phyloP scores from a whole-genome alignment of 2,113 vertebrate species.

The Ornithorhynchus anatinus region DNA sequence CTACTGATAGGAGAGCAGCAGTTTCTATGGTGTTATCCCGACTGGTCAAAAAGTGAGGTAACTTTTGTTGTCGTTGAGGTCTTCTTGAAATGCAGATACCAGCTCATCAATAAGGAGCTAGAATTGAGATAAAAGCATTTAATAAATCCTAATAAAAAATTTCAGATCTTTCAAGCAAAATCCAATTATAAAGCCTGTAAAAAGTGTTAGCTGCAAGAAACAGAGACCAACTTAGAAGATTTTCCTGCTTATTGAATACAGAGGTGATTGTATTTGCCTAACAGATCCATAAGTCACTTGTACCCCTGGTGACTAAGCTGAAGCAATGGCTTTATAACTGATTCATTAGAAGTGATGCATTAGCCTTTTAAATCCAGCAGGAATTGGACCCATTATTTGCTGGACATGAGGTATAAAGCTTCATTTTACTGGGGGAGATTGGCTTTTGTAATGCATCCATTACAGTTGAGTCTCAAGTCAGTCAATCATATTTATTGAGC shows the following conservation, averaged over 20 bases:
- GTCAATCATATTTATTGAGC: no score
- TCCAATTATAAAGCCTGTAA: conserved; percentile 46
- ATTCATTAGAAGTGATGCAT: background rate
- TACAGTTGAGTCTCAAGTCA: no score
- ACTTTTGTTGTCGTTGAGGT: conserved; percentile 25
- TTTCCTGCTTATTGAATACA: conserved; percentile 38
- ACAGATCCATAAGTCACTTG: conserved; percentile 13
- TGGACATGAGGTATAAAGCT: conserved; percentile 6
- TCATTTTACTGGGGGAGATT: conserved; percentile 6
- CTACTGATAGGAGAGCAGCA: no score
- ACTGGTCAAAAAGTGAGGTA: background rate
- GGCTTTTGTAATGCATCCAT: no score
- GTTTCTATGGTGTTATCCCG: conserved; percentile 23
- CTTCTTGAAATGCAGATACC: conserved; percentile 18
- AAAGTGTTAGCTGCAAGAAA: conserved; percentile 25
- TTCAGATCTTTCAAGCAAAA: conserved; percentile 30
- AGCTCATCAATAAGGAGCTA: conserved; percentile 28
- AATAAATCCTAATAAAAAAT: conserved; percentile 7
- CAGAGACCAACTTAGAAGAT: conserved; percentile 48
- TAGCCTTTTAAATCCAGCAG: conserved; percentile 30
- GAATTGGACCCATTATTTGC: background rate
- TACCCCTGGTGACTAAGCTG: conserved; percentile 13
- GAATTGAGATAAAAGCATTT: conserved; percentile 27
- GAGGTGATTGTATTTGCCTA: conserved; percentile 39
- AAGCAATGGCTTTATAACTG: conserved; percentile 18